A percentile compares a stretch with the other conserved stretches of the same genome.
These are phyloP conservation scores for Oncorhynchus masou DNA, from an alignment of 2,113 vertebrate genomes.

Conservation along the genomic window DNA sequence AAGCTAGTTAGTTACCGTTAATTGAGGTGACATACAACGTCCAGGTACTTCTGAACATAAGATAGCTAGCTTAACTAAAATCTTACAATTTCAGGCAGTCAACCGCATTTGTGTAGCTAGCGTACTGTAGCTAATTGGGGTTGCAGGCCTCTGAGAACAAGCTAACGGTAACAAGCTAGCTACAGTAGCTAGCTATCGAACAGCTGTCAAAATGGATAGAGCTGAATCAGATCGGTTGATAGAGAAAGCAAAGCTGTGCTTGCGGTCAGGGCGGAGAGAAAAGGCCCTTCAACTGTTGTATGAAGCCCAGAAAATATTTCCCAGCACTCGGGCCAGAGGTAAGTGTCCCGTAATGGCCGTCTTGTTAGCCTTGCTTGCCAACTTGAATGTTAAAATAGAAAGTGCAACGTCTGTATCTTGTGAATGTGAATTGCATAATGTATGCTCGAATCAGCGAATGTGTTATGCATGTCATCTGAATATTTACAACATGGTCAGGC, in stretches of 20 bases:
- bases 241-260: constrained; percentile 77
- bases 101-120: no score
- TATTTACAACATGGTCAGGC: no score
- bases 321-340: constrained; percentile 79
- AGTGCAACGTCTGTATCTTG: constrained; percentile 44
- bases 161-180: background rate
- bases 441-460: background rate
- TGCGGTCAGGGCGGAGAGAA: constrained; percentile 74
- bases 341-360: constrained; percentile 39
- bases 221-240: constrained; percentile 74
- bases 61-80: no score
- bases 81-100: no score
- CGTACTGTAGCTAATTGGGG: no score
- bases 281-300: constrained; percentile 74
- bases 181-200: background rate
- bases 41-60: background rate
- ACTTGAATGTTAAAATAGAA: constrained; percentile 43
- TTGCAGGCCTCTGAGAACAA: no score
- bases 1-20: background rate
- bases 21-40: background rate
- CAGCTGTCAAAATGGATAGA: constrained; percentile 62
- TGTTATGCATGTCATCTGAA: background rate
- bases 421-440: constrained; percentile 32
- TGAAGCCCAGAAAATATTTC: constrained; percentile 75
- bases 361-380: background rate